These are phyloP conservation scores for Leptopilina drosophilae DNA, from an alignment of 2,888 invertebrate genomes.

Conservation along the genomic window DNA sequence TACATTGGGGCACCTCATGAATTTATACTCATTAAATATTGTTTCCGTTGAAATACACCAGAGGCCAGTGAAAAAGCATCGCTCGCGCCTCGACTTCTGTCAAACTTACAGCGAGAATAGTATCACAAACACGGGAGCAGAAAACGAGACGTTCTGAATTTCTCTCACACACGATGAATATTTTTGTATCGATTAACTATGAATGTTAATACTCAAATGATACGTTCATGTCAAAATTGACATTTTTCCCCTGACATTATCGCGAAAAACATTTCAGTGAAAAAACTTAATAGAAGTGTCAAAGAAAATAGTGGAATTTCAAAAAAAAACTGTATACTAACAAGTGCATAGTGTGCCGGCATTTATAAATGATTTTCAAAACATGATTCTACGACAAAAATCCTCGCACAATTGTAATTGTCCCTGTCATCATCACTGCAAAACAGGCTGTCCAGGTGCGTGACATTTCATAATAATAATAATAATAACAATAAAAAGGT, in stretches of 20 bases:
- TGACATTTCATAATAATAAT: conserved; percentile 46
- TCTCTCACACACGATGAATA: not conserved
- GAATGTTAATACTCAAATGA: conserved; percentile 6
- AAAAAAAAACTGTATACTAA: too few species aligned
- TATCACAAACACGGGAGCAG: not conserved
- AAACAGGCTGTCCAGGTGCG: conserved; percentile 73
- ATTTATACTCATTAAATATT: not conserved
- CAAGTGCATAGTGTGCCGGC: not conserved
- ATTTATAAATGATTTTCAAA: conserved; percentile 28
- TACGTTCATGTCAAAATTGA: conserved; percentile 13
- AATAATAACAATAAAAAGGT: too few species aligned
- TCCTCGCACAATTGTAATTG: conserved; percentile 70
- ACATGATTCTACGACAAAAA: conserved; percentile 68
- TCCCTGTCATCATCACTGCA: conserved; percentile 74
- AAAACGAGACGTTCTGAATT: not conserved
- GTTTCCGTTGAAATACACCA: conserved; percentile 13
- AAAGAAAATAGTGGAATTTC: not conserved
- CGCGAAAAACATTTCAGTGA: not conserved
- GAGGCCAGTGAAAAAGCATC: conserved; percentile 22
- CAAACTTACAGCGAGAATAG: conserved; percentile 6
- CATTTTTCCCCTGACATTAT: not conserved
- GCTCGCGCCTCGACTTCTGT: conserved; percentile 29
- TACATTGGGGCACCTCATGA: not conserved
- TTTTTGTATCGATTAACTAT: conserved; percentile 19
- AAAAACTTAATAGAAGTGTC: not conserved